Evolutionary conservation across 2,888 invertebrate species (phyloP), one percentile per base, ranked within the genome.

Genomic region (Seira musarum): DNA sequence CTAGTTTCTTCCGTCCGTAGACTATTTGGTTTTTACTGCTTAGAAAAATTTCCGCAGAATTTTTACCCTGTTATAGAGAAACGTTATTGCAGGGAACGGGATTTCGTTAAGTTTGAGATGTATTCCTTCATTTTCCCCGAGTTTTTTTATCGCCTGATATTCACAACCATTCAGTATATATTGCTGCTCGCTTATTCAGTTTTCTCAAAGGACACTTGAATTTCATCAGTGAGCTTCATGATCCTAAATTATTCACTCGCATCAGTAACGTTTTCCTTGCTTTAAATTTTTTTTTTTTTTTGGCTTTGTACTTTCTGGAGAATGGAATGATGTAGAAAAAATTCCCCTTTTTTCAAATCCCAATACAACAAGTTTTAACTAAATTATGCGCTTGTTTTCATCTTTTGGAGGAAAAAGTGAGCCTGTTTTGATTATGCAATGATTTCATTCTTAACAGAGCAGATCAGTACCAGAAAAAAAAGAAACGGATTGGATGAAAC

Each of bases 151-250:
- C 8, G 30, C 30, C 30, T 30, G 30, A 30, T 30, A 30, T 30
- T 30, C 30, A 30, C 30, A 30, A 30, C 30, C 30, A 30, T 30
- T 30, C 30, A 30, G 30, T 30, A 30, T 30, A 30, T 30, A 30
- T 30, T 30, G 30, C 30, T 17, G 57, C 22, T 61, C 57, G 61
- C 49, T 64, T 82, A 80, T 70, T 72, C 74, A 46, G 60, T 74
- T 73, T 70, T 79, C 86, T 85, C 85, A 61, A 68, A 84, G 84
- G 85, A 86, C 83, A 83, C 82, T 86, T 86, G 86, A 86, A 85
- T 86, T 86, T 86, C 85, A 86, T 86, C 84, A 85, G 85, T 84
- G 84, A 82, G 82, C 85, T 85, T 86, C 86, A 86, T 86, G 84
- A 85, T 86, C 82, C 83, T 86, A 81, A 80, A 86, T 86, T 85